These are phyloP conservation scores for Lithophane leautieri DNA, from an alignment of 2,888 invertebrate genomes.

Conservation along the genomic window DNA sequence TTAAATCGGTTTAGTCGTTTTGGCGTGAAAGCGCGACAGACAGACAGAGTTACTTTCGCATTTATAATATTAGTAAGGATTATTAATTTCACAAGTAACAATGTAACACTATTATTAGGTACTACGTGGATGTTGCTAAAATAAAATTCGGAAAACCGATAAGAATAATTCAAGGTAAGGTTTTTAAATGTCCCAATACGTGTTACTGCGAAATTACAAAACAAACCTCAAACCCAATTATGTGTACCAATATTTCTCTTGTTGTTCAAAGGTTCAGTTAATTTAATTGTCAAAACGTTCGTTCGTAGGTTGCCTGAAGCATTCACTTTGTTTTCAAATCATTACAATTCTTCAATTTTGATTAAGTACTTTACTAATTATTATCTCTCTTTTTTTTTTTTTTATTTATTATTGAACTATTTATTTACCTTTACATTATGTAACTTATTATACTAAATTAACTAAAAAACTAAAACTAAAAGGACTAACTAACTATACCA, in stretches of 20 bases:
- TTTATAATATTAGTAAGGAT: no score
- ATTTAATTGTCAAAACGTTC: conserved; percentile 9
- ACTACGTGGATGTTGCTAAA: conserved; percentile 19
- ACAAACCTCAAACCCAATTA: conserved; percentile 36
- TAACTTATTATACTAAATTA: no score
- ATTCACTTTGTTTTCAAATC: background rate
- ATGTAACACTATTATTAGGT: background rate
- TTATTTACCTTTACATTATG: no score
- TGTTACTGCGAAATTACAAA: conserved; percentile 34
- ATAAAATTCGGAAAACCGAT: conserved; percentile 40
- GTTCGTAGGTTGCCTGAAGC: conserved; percentile 7
- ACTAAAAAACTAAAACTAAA: no score
- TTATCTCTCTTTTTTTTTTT: no score
- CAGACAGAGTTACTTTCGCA: no score
- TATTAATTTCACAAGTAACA: background rate
- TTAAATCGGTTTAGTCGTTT: no score
- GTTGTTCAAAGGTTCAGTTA: conserved; percentile 19
- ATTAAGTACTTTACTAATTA: conserved; percentile 2
- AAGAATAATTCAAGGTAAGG: conserved; percentile 16
- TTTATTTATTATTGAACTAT: no score
- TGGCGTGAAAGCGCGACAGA: no score
- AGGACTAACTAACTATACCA: no score
- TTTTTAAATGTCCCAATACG: conserved; percentile 34
- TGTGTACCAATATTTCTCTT: conserved; percentile 5
- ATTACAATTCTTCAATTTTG: background rate